Conservation (phyloP, 2,888 invertebrate species). For the Ceriagrion tenellum region DNA sequence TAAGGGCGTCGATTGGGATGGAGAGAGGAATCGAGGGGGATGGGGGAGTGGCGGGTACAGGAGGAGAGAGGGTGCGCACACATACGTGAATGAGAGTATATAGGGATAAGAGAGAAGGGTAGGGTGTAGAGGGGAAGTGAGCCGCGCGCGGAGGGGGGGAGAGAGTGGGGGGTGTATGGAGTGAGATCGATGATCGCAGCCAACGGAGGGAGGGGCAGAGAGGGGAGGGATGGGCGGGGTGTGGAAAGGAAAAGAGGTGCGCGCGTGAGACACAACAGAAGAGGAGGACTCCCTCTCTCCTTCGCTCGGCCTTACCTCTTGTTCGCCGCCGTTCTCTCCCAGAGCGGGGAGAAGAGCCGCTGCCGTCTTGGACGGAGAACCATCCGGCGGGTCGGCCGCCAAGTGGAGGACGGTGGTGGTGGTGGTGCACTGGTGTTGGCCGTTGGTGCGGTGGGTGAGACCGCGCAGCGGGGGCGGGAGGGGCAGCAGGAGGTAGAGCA, state of each 20-base stretch:
- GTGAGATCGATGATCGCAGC: slow-evolving; percentile 40
- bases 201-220: not conserved
- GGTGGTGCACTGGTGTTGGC: slow-evolving; percentile 21
- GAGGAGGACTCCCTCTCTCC: not conserved
- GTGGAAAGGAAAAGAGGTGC: not conserved
- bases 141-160: not conserved
- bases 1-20: not conserved
- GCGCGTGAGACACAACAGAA: not conserved
- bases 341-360: slow-evolving; percentile 41
- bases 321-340: slow-evolving; percentile 45
- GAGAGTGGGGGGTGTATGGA: not conserved
- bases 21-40: too few species aligned
- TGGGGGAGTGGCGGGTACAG: too few species aligned
- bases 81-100: too few species aligned
- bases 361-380: slow-evolving; percentile 12
- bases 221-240: not conserved
- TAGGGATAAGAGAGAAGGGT: too few species aligned
- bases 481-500: not conserved
- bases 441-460: slow-evolving; percentile 40
- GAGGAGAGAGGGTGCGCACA: too few species aligned
- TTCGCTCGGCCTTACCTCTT: slow-evolving; percentile 19
- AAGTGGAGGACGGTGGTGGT: slow-evolving; percentile 26
- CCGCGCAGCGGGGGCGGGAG: not conserved
- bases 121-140: too few species aligned
- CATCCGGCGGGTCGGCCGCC: slow-evolving; percentile 26